Percentiles rank a stretch among this genome's conserved stretches.
These are phyloP conservation scores for Sinocyclocheilus rhinocerous DNA, from an alignment of 2,113 vertebrate species.

Conservation along the genomic window DNA sequence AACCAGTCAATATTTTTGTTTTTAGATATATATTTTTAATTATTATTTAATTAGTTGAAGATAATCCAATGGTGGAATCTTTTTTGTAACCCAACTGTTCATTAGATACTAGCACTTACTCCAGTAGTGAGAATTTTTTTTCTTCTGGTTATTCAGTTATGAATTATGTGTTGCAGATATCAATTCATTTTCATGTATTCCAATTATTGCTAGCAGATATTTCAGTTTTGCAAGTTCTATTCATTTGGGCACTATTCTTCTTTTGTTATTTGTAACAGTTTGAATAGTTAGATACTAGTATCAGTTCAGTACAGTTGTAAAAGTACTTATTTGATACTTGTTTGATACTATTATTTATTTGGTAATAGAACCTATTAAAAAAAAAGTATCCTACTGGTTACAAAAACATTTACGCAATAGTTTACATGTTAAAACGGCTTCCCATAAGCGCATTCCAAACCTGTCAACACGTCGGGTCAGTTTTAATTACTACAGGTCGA, in stretches of 20 bases:
- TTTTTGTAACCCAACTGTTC: background rate
- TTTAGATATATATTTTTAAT: background rate
- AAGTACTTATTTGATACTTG: background rate
- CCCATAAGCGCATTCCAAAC: background rate
- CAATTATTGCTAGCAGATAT: background rate
- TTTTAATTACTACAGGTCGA: slow-evolving; percentile 12
- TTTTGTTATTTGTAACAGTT: background rate
- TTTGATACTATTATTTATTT: background rate
- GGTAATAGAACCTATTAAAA: background rate
- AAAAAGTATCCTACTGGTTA: background rate
- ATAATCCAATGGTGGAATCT: background rate
- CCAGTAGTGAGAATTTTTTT: background rate
- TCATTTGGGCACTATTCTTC: background rate
- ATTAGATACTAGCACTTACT: background rate
- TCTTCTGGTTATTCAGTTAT: background rate
- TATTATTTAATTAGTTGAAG: background rate
- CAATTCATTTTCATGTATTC: background rate
- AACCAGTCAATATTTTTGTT: background rate
- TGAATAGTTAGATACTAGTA: background rate
- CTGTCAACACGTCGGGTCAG: background rate
- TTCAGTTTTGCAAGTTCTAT: background rate
- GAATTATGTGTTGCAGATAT: background rate
- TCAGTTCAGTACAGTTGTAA: background rate
- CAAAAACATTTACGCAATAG: background rate
- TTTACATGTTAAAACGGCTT: background rate